Evolutionary conservation across 2,113 vertebrate species (phyloP).

Genomic region (Etheostoma spectabile): DNA sequence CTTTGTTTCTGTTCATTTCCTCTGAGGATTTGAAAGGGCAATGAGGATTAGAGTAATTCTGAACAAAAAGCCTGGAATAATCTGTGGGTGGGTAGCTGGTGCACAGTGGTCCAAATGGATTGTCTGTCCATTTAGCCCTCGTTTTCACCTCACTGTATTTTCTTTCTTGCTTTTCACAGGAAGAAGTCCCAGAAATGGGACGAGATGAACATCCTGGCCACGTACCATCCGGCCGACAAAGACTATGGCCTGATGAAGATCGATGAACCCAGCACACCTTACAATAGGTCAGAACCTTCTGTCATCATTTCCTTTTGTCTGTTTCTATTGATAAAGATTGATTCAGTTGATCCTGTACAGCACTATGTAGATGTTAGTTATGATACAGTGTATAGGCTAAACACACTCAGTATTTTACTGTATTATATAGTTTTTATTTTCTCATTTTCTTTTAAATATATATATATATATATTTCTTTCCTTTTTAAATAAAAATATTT

Average conservation of each 20-base stretch:
- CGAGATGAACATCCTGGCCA: slow-evolving; percentile 99
- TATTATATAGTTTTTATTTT: no score
- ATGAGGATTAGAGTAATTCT: slow-evolving; percentile 50
- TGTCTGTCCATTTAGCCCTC: slow-evolving; percentile 7
- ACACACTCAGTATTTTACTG: no score
- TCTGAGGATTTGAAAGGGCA: slow-evolving; percentile 44
- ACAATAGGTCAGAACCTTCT: slow-evolving; percentile 87
- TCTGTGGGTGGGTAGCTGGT: slow-evolving; percentile 20
- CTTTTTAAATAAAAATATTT: no score
- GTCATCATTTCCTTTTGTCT: neutral
- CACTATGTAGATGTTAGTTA: no score
- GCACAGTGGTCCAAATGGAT: neutral
- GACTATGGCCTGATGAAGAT: slow-evolving; percentile 99
- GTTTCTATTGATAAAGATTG: neutral
- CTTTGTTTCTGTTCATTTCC: slow-evolving; percentile 39
- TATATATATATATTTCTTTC: no score
- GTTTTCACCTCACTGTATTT: slow-evolving; percentile 18
- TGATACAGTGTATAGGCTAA: no score
- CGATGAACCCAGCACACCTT: slow-evolving; percentile 97
- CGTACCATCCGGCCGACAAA: slow-evolving; percentile 96
- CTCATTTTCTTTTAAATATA: no score
- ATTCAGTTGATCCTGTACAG: neutral
- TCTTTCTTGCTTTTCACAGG: slow-evolving; percentile 78
- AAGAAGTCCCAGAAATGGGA: slow-evolving; percentile 99
- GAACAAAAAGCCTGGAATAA: slow-evolving; percentile 33